Conservation (phyloP, 2,888 invertebrate genomes). For the Sinohyriopsis cumingii region DNA sequence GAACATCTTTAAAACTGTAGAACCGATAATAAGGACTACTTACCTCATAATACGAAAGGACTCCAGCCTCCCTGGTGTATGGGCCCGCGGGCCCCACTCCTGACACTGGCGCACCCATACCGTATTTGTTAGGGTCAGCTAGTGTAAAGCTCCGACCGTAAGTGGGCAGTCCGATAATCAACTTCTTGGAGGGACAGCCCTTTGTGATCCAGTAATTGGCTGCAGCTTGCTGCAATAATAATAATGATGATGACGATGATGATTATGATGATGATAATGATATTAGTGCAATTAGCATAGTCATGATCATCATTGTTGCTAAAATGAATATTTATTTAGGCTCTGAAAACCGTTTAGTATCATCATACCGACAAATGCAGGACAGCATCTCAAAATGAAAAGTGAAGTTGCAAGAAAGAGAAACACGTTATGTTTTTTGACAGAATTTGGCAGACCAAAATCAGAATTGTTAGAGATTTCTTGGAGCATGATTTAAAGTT, state of each 20-base stretch:
- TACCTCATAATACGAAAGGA: constrained; percentile 59
- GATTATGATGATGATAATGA: neutral
- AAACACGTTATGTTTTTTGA: too few relatives aligned
- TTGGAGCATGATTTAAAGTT: too few relatives aligned
- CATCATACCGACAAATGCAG: too few relatives aligned
- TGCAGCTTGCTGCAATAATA: constrained; percentile 51
- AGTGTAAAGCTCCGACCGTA: constrained; percentile 93
- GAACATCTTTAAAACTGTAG: too few relatives aligned
- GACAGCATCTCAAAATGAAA: too few relatives aligned
- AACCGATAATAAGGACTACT: neutral
- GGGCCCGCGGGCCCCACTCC: constrained; percentile 42
- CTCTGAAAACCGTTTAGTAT: too few relatives aligned
- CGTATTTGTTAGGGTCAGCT: constrained; percentile 74
- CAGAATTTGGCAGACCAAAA: too few relatives aligned
- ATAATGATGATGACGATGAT: neutral
- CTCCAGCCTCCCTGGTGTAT: constrained; percentile 54
- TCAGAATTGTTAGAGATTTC: too few relatives aligned
- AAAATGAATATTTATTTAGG: too few relatives aligned
- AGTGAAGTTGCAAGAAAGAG: too few relatives aligned
- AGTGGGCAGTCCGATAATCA: constrained; percentile 96
- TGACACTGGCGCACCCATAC: constrained; percentile 40
- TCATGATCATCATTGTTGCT: too few relatives aligned
- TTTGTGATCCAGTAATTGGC: constrained; percentile 70
- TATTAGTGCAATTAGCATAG: too few relatives aligned
- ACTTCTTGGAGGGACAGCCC: constrained; percentile 90